phyloP scores from a whole-genome alignment of 1,140 invertebrate genomes.

The Pseudoatta argentina region DNA sequence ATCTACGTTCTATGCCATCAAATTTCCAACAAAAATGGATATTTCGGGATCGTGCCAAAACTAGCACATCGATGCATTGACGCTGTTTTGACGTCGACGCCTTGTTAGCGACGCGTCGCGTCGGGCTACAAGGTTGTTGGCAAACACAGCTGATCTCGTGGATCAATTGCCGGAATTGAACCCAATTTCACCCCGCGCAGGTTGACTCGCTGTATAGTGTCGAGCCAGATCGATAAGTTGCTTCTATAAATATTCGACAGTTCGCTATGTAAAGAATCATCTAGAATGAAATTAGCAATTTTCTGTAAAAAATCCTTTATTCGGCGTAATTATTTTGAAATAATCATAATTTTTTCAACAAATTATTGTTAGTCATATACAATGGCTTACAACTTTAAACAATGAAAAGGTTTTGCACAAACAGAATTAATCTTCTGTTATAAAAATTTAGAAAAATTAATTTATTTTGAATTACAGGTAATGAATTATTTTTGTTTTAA shows the following conservation, averaged over 20 bases:
- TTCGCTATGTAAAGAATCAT: not conserved
- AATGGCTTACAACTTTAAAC: not conserved
- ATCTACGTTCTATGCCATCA: not conserved
- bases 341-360: not conserved
- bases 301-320: not conserved
- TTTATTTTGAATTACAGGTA: not conserved
- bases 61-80: conserved; percentile 22
- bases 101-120: conserved; percentile 67
- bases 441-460: not conserved
- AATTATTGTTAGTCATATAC: not conserved
- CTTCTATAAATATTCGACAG: conserved; percentile 18
- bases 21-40: conserved; percentile 37
- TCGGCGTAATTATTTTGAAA: not conserved
- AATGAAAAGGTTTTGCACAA: not conserved
- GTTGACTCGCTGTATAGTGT: conserved; percentile 55
- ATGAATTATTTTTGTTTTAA: not conserved
- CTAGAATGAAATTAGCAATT: not conserved
- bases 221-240: conserved; percentile 53
- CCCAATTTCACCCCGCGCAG: conserved; percentile 67
- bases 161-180: conserved; percentile 74
- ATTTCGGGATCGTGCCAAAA: conserved; percentile 48
- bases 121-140: conserved; percentile 64
- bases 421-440: not conserved
- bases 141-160: conserved; percentile 74
- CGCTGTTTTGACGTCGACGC: conserved; percentile 53